These are phyloP conservation scores for Ditylenchus dipsaci DNA, from an alignment of 1,140 invertebrate genomes.

Conservation along the genomic window DNA sequence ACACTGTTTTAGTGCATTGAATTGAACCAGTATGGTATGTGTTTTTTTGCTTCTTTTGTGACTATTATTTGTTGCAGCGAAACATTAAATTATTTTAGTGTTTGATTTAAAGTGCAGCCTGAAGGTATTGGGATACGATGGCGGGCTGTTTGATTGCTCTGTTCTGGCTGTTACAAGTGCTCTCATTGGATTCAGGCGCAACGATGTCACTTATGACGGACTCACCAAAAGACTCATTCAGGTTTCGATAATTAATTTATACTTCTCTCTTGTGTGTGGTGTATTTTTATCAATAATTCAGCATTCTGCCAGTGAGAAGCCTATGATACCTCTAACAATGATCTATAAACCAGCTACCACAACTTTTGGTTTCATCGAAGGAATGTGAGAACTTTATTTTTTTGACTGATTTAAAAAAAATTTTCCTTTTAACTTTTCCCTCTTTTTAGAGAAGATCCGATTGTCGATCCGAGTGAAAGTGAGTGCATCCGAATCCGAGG, in stretches of 20 bases:
- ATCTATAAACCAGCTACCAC: conserved; percentile 25
- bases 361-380: conserved; percentile 32
- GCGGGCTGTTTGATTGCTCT: conserved; percentile 83
- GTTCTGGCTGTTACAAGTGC: conserved; percentile 80
- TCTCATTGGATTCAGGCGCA: conserved; percentile 59
- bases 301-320: conserved; percentile 33
- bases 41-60: too few species aligned
- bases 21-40: conserved; percentile 18
- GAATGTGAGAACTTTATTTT: conserved; percentile 32
- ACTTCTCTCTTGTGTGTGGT: too few species aligned
- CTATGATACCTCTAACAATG: conserved; percentile 29
- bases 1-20: conserved; percentile 66
- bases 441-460: conserved; percentile 28
- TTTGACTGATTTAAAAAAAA: too few species aligned
- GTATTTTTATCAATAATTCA: conserved; percentile 8
- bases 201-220: conserved; percentile 32
- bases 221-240: conserved; percentile 30
- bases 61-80: too few species aligned
- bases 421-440: background rate
- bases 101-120: background rate
- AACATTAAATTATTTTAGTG: too few species aligned
- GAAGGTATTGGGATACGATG: conserved; percentile 85
- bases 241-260: too few species aligned
- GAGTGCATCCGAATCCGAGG: conserved; percentile 18
- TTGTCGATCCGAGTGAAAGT: conserved; percentile 19